Evolutionary conservation across 1,140 invertebrate species (phyloP), one percentile per base, ranked within the genome.

Genomic region (Micrasema minimum): DNA sequence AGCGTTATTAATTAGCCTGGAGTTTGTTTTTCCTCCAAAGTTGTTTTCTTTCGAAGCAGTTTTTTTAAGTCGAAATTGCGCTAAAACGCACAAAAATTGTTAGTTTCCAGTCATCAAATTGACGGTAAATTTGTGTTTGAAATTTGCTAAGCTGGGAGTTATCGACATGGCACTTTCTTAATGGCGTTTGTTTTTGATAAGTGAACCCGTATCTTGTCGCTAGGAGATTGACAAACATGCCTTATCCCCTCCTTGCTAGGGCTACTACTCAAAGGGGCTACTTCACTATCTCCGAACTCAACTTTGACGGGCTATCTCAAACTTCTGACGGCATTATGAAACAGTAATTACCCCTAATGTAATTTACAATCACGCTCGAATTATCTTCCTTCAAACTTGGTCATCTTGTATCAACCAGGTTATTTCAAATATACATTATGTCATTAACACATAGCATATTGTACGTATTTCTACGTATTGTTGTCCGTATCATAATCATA

Each of bases 151-250:
- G 18, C 48, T 23, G 5, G 26, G 26, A 31, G 18, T 35, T 23
- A 59, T 59, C 55, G 55, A 59, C 55, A n/a, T 20, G 55, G 55
- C 55, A 59, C 35, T 59, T 59, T 38, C 35, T 59, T 59, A 59
- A 59, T 64, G 38, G 59, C 59, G 59, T 64, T 64, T 64, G 59
- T 64, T 45, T 64, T 64, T 64, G 43, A 45, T 64, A 26, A 64
- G 43, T 46, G 43, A 64, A 46, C 59, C 43, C 41, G 41, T 23
- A 64, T 64, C 59, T 26, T 46, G 59, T 64, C 59, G 22, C 14
- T 23, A 26, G 9, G 22, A 46, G 59, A 64, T 64, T 64, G 59
- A 64, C 59, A 64, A 64, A 64, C 59, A 48, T 41, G 53, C 43
- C 14, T 64, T 46, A 59, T 59, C 59, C 59, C 43, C 55, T n/a